Percentiles rank a stretch among this genome's conserved stretches.
These are phyloP conservation scores for Leucosticte australis DNA, from an alignment of 2,113 vertebrate species.

Conservation along the genomic window DNA sequence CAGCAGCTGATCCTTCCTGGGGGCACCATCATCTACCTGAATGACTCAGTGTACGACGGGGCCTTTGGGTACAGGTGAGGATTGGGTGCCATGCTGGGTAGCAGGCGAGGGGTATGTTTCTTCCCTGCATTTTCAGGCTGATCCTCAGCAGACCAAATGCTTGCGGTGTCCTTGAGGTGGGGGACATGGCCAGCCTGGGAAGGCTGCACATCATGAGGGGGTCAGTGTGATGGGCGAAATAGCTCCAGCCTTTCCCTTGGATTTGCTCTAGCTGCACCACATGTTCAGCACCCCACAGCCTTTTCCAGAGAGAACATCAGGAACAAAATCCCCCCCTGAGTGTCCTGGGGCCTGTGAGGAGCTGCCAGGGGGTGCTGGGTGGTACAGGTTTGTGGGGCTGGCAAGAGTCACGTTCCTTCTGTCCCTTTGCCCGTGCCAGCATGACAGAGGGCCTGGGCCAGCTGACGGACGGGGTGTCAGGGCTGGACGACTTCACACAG, in stretches of 20 bases:
- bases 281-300: background rate
- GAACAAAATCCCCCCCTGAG: background rate
- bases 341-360: background rate
- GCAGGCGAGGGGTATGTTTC: background rate
- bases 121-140: background rate
- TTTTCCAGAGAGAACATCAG: background rate
- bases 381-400: background rate
- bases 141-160: background rate
- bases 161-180: background rate
- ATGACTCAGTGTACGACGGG: conserved; percentile 94
- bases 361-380: background rate
- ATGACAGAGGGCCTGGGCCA: conserved; percentile 93
- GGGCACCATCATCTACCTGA: conserved; percentile 85
- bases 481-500: conserved; percentile 92
- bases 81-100: rapidly evolving
- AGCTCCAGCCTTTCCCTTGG: background rate
- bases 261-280: background rate
- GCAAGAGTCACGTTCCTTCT: background rate
- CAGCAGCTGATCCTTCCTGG: conserved; percentile 86
- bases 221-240: background rate
- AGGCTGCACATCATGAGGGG: background rate
- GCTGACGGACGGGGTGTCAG: conserved; percentile 90
- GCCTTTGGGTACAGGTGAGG: conserved; percentile 84
- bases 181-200: background rate
- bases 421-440: conserved; percentile 39